Evolutionary conservation across 2,113 vertebrate species (phyloP), one percentile per base, ranked within the genome.

Genomic region (Pachypanchax playfairii): DNA sequence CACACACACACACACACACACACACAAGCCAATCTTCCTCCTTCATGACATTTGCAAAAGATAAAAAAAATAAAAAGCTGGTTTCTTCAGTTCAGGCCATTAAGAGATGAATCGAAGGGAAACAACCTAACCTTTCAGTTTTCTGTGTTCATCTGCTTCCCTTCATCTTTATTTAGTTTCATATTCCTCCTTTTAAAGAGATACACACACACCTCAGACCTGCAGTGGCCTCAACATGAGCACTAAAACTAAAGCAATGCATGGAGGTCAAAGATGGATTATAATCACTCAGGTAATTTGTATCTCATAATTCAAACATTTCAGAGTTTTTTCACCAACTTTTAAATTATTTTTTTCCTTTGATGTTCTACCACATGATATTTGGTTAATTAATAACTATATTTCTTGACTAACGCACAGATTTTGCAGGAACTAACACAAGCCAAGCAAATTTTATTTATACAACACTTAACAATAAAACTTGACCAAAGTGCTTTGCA

Each of bases 71-170:
- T n/a, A n/a, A n/a, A n/a, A n/a, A n/a, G n/a, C n/a, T n/a, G 22
- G 15, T 1, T 3, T n/a, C 49, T 61, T 9, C 1, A 35, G 33
- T 35, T 11, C 33, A 35, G 11, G 11, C 11, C 10, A 35, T 35
- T 35, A 11, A 35, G n/a, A n/a, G n/a, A n/a, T n/a, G n/a, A n/a
- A n/a, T n/a, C n/a, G n/a, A 29, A 4, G 13, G 33, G 10, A 12
- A 35, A 35, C 33, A 35, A 12, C 33, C 44, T 71, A 74, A 79
- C 69, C 63, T 79, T 85, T 69, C 14, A n/a, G 28, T 59, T 44
- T 38, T 22, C 29, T 14, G 26, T 48, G 31, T 43, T 65, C 52
- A 63, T 26, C 26, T 57, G 65, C 33, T 70, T 70, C 64, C 57
- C 21, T 65, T 68, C 62, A 48, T 28, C 12, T 13, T 29, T 0